Evolutionary conservation across 2,797 vertebrate genomes (phyloP).

Genomic region (Cygnus olor): DNA sequence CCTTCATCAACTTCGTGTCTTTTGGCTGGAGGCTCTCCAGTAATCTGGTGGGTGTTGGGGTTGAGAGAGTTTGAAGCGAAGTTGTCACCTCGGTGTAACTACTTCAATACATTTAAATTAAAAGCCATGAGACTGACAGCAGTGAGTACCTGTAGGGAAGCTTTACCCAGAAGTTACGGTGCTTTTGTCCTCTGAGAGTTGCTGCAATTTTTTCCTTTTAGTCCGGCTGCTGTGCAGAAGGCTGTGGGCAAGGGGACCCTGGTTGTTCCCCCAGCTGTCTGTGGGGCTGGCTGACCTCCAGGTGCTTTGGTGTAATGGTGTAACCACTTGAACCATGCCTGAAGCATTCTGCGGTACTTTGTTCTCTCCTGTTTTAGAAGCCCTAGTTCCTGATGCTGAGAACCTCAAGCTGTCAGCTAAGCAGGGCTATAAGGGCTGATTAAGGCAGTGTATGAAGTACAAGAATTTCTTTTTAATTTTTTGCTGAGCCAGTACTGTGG

Average conservation of each 20-base stretch:
- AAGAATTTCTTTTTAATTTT: background rate
- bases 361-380: slow-evolving; percentile 1
- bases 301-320: background rate
- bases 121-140: background rate
- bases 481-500: background rate
- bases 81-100: background rate
- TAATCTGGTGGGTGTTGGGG: background rate
- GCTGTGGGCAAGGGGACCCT: background rate
- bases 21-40: background rate
- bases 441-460: background rate
- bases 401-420: background rate
- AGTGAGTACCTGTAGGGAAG: background rate
- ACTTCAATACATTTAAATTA: background rate
- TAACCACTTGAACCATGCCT: background rate
- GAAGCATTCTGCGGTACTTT: background rate
- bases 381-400: background rate
- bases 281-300: background rate
- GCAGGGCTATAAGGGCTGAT: background rate
- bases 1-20: background rate
- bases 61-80: too few relatives aligned
- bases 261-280: background rate
- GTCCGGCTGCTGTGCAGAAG: background rate
- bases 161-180: background rate
- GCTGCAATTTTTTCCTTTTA: background rate
- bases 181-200: background rate